Evolutionary conservation across 2,113 vertebrate genomes (phyloP).

Genomic region (Ochotona princeps): DNA sequence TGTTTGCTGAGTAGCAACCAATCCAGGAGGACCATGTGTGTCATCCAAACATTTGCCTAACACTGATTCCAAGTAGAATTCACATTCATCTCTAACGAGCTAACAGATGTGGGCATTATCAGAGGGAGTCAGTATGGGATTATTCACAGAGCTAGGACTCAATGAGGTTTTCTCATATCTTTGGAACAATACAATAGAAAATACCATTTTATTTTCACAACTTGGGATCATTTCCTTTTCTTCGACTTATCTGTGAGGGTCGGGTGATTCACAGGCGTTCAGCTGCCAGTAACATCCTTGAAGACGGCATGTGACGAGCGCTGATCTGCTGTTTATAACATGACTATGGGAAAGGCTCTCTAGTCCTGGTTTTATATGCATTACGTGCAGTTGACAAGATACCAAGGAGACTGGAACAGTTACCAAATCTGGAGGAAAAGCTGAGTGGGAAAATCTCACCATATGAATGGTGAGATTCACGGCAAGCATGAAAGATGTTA

Average conservation of each 20-base stretch:
- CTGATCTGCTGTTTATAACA: not conserved
- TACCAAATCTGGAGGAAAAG: not conserved
- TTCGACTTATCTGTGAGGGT: not conserved
- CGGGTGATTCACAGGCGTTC: not conserved
- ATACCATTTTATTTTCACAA: constrained; percentile 76
- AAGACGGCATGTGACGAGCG: not conserved
- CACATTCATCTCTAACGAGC: constrained; percentile 42
- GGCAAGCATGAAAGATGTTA: not conserved
- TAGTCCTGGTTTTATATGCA: not conserved
- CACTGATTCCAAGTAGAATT: constrained; percentile 62
- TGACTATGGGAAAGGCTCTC: not conserved
- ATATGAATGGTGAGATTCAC: rapidly evolving
- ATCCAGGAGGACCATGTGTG: not conserved
- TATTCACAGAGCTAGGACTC: constrained; percentile 33
- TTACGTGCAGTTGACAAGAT: not conserved
- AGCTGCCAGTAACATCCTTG: not conserved
- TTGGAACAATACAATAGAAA: constrained; percentile 79
- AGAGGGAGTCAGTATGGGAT: constrained; percentile 53
- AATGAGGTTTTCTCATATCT: constrained; percentile 70
- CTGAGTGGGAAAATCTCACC: not conserved
- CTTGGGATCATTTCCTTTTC: constrained; percentile 63
- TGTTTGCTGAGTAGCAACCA: constrained; percentile 36
- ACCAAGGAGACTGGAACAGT: not conserved
- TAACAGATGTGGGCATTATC: constrained; percentile 71
- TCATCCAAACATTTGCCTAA: constrained; percentile 64